A percentile compares a stretch with the other conserved stretches of the same genome.
phyloP scores from a whole-genome alignment of 2,113 vertebrate genomes.

The Scatophagus argus region DNA sequence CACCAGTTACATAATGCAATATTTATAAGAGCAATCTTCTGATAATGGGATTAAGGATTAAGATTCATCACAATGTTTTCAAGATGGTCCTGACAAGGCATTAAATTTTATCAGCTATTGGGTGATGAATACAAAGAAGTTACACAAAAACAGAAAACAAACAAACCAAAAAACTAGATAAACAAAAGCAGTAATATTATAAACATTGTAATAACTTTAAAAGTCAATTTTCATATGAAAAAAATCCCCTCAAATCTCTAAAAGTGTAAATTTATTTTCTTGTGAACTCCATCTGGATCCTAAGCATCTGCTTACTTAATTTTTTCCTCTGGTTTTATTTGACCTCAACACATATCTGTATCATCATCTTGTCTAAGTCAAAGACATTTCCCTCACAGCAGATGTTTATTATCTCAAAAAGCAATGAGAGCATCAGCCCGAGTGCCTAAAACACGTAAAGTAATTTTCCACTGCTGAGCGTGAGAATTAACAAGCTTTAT shows the following conservation, averaged over 20 bases:
- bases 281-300: too few species aligned
- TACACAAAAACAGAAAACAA: background rate
- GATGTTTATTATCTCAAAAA: conserved; percentile 2
- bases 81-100: background rate
- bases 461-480: conserved; percentile 13
- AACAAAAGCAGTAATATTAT: background rate
- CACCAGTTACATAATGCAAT: background rate
- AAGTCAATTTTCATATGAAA: too few species aligned
- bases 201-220: background rate
- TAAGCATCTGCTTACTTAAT: background rate
- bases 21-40: background rate
- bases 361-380: background rate
- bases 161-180: background rate
- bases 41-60: background rate
- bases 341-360: background rate
- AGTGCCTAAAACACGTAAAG: conserved; percentile 9
- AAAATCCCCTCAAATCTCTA: too few species aligned
- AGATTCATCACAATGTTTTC: background rate
- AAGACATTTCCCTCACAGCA: conserved; percentile 1
- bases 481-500: conserved; percentile 28
- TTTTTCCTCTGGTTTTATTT: background rate
- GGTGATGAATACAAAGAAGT: background rate
- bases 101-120: background rate
- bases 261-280: too few species aligned
- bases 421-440: conserved; percentile 11